Percentiles rank a stretch among this genome's conserved stretches.
Evolutionary conservation across 1,140 invertebrate genomes (phyloP).

Genomic region (Drosophila gunungcola): DNA sequence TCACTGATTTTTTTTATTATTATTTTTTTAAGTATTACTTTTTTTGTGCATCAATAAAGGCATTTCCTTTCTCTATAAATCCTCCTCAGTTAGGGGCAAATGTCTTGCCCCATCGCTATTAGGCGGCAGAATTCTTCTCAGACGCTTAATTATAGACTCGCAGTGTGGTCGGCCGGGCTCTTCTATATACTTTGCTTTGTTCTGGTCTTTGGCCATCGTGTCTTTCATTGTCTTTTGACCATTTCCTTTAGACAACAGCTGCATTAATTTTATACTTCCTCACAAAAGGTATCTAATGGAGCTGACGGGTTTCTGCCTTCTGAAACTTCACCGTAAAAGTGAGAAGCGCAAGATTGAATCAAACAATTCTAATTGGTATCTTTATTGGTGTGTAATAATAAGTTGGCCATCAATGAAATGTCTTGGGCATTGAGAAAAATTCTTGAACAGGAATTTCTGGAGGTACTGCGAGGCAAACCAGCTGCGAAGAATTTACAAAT

Average conservation of each 20-base stretch:
- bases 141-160: constrained; percentile 46
- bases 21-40: too few species aligned
- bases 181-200: constrained; percentile 33
- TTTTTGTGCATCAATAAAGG: constrained; percentile 1
- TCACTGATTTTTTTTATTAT: too few species aligned
- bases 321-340: constrained; percentile 15
- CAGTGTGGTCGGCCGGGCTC: constrained; percentile 17
- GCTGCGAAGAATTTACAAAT: constrained; percentile 27
- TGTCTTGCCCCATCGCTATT: constrained; percentile 57
- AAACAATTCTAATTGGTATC: constrained; percentile 39
- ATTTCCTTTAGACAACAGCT: constrained; percentile 62
- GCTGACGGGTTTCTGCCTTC: constrained; percentile 32
- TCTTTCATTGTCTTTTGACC: constrained; percentile 68
- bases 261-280: constrained; percentile 75
- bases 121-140: constrained; percentile 59
- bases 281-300: constrained; percentile 41
- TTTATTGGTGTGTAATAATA: constrained; percentile 42
- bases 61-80: constrained; percentile 25
- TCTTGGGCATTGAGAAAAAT: constrained; percentile 18
- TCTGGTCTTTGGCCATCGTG: constrained; percentile 51
- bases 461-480: too few species aligned
- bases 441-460: constrained; percentile 6
- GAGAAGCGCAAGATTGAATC: constrained; percentile 33
- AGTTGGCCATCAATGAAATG: constrained; percentile 29
- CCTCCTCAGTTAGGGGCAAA: constrained; percentile 39